Base-by-base conservation (phyloP, 2,888 invertebrate genomes). In the Norana najaformis region DNA sequence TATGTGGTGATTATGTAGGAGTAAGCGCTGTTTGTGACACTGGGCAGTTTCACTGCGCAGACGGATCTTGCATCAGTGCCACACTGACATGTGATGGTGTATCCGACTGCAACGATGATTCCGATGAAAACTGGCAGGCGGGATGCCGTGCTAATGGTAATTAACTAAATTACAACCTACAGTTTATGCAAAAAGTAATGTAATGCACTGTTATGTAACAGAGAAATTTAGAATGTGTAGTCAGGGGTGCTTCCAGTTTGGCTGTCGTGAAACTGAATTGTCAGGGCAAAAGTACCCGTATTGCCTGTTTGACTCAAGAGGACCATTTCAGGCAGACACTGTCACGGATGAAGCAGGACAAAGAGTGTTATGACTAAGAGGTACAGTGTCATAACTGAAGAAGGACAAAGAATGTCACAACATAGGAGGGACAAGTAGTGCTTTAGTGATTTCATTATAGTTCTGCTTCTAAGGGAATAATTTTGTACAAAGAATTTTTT, bases 41-140 rank as follows among this genome's bases (percentile, higher is more conserved):
- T 23, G 90, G 90, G 16, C 89, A 92, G 89, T 91, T 90, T 88
- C 90, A 90, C 89, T 92, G 92, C 90, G 90, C 69, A 6, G 91
- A 92, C 88, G 91, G 91, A 30, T 18, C 82, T 30, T 92, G 92
- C 88, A 91, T 92, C 85, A 90, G 91, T 53, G 90, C 91, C 35
- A 53, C 92, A n/a, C 91, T 90, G 23, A 53, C 83, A 47, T 92
- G 92, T 89, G 90, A 92, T 88, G 89, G 91, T 35, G n/a, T 88
- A n/a, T n/a, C 41, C 13, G 88, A 92, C 88, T 92, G 92, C 88
- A 20, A 35, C 34, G 92, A 92, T 83, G 91, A 90, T 5, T 91
- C 92, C 23, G 92, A 92, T 47, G 92, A 92, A 88, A 90, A 88
- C 89, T 88, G 37, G 83, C 69, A 88, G 18, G 92, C 91, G 11